A percentile compares a stretch with the other conserved stretches of the same genome.
phyloP scores from a whole-genome alignment of 2,888 invertebrate species.

The Philaethria dido region DNA sequence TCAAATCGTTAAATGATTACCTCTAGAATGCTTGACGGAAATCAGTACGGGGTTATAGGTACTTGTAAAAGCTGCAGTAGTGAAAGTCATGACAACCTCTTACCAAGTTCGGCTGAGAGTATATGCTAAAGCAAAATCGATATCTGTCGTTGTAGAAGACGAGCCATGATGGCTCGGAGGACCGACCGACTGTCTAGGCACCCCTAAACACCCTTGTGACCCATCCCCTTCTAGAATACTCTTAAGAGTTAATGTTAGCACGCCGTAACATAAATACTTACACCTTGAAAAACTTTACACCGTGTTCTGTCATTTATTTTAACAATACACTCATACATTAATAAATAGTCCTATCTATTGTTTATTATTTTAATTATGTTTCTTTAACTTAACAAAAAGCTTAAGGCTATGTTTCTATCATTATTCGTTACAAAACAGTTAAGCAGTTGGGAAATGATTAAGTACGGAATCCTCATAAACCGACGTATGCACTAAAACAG shows the following conservation, averaged over 20 bases:
- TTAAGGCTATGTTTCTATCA: too few species aligned
- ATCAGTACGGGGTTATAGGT: constrained; percentile 25
- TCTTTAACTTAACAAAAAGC: background rate
- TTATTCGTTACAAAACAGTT: background rate
- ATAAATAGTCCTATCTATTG: background rate
- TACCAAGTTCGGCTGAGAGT: constrained; percentile 51
- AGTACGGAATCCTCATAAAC: background rate
- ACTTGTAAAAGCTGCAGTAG: constrained; percentile 42
- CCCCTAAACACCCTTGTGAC: constrained; percentile 62
- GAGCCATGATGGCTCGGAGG: constrained; percentile 58
- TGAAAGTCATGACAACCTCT: constrained; percentile 47
- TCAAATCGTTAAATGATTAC: constrained; percentile 43
- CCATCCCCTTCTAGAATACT: constrained; percentile 64
- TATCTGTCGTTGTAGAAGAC: constrained; percentile 60
- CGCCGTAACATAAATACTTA: constrained; percentile 75
- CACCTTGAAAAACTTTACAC: constrained; percentile 70
- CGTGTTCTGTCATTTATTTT: constrained; percentile 66
- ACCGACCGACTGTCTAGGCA: constrained; percentile 59
- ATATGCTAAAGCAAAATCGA: constrained; percentile 62
- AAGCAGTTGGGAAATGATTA: background rate
- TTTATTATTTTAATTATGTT: background rate
- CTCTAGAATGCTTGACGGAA: constrained; percentile 29
- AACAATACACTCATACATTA: constrained; percentile 20
- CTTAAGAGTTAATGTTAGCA: constrained; percentile 65
- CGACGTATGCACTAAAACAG: constrained; percentile 1